Base-by-base conservation (phyloP, 2,113 vertebrate genomes). In the Cichladusa arquata region DNA sequence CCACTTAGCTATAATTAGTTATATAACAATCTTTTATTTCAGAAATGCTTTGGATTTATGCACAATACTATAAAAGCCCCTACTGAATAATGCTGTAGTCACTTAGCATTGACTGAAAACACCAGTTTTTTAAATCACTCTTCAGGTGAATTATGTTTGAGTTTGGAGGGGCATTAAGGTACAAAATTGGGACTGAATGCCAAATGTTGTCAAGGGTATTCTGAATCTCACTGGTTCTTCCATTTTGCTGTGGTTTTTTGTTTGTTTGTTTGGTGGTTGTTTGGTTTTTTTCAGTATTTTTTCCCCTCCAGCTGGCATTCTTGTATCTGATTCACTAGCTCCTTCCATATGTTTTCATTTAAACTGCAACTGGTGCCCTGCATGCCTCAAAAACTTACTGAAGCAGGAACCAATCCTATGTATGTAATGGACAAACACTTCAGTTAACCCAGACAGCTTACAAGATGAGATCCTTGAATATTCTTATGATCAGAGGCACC, bases 291-390 rank as follows among this genome's bases (percentile, higher is more conserved):
- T 6, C 14, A 26, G 23, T 26, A 33, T 31, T 14, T 36, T 69
- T 25, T 2, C 2, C 5, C 6, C 6, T 5, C 0, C 5, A n/a
- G 53, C 4, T 56, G 26, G 2, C 3, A 17, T 61, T 78, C 23
- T 70, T 22, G 2, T 44, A 11, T 34, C 57, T 76, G 40, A 73
- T 80, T 82, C 73, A 45, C 8, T 47, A 14, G 8, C 36, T 92
- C 2, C n/a, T 86, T 72, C 9, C 4, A 0, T 67, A 19, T 48
- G 12, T 82, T 84, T 85, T 70, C 14, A n/a, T 81, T 87, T 81
- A 48, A 64, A 40, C 36, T 73, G 15, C 19, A 61, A 23, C 19
- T 81, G 24, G 20, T 90, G 31, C 56, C 6, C 5, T 45, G 26
- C 4, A 5, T 57, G 13, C 33, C 18, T 86, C 33, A 44, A 42